Evolutionary conservation across 1,140 invertebrate genomes (phyloP), one percentile per base, ranked within the genome.

Genomic region (Lepidurus apus): DNA sequence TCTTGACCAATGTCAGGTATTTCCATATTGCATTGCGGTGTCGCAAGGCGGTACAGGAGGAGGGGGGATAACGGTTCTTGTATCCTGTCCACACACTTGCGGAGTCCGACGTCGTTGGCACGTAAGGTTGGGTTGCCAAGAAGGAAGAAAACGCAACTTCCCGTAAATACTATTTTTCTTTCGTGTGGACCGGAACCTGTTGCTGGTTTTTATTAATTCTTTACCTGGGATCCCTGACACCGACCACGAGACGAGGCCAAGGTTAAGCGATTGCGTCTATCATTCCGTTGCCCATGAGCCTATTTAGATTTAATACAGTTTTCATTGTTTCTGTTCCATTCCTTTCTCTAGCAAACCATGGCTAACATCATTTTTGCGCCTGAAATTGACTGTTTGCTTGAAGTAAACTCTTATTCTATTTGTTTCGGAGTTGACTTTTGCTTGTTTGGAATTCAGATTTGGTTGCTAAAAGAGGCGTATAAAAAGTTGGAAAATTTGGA

Each of bases 221-320:
- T 65, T 65, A 65, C 53, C 53, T 13, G 53, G 53, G 53, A 65
- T 9, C 53, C 53, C 53, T 65, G 53, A 65, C 53, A n/a, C 53
- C 53, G 21, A 65, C 53, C 53, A 65, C 53, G 53, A 65, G 53
- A 65, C 53, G 53, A 65, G 53, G 53, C 53, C 53, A 65, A 65
- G 53, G 53, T 65, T 65, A 65, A 65, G 7, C 53, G 53, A 65
- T 65, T 65, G 13, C 53, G 53, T 65, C 53, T 65, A 65, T n/a
- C 53, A 65, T 65, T 65, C 53, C 53, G 53, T n/a, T n/a, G 53
- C 53, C 53, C 53, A 65, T 65, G 53, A 21, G 53, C 53, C 53
- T 21, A 17, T 65, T 34, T 34, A 34, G 13, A 7, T 65, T 21
- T 65, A 21, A 65, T 7, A 34, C 21, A 65, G 21, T 65, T 13